Percentiles rank a stretch among this genome's conserved stretches.
Conservation (phyloP, 2,888 invertebrate species). For the Caenorhabditis macrosperma region DNA sequence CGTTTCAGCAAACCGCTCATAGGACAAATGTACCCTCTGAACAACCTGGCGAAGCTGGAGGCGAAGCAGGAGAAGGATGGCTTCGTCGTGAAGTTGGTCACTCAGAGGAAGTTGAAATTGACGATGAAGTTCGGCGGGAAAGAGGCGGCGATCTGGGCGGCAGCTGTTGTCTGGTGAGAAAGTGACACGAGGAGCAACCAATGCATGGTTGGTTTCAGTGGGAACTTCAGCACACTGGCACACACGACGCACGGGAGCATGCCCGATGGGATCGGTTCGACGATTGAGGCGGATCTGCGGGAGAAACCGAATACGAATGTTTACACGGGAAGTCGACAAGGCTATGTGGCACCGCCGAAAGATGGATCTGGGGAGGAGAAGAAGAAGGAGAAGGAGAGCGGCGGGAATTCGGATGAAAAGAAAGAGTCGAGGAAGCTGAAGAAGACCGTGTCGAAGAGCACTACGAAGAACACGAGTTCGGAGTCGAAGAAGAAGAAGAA, state of each 20-base stretch:
- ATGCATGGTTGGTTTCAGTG: not conserved
- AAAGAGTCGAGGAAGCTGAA: not conserved
- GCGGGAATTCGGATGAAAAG: not conserved
- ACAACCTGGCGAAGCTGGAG: not conserved
- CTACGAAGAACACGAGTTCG: not conserved
- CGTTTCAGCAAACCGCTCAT: slow-evolving; percentile 22
- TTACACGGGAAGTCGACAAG: slow-evolving; percentile 8
- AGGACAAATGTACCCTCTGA: not conserved
- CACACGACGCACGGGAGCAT: slow-evolving; percentile 3
- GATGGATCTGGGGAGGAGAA: not conserved
- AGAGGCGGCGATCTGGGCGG: not conserved
- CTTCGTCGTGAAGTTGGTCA: slow-evolving; percentile 1
- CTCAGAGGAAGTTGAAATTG: not conserved
- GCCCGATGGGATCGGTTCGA: not conserved
- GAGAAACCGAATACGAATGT: not conserved
- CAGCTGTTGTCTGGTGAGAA: slow-evolving; percentile 14
- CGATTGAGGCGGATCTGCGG: not conserved
- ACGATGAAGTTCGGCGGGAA: slow-evolving; percentile 5
- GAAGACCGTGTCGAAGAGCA: not conserved
- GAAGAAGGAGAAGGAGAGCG: not conserved
- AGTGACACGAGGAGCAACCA: not conserved
- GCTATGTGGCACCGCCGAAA: not conserved
- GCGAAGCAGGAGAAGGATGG: slow-evolving; percentile 6
- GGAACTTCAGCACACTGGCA: not conserved
- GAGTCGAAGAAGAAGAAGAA: not conserved